A percentile compares a stretch with the other conserved stretches of the same genome.
phyloP scores from a whole-genome alignment of 2,113 vertebrate species.

The Solea solea region DNA sequence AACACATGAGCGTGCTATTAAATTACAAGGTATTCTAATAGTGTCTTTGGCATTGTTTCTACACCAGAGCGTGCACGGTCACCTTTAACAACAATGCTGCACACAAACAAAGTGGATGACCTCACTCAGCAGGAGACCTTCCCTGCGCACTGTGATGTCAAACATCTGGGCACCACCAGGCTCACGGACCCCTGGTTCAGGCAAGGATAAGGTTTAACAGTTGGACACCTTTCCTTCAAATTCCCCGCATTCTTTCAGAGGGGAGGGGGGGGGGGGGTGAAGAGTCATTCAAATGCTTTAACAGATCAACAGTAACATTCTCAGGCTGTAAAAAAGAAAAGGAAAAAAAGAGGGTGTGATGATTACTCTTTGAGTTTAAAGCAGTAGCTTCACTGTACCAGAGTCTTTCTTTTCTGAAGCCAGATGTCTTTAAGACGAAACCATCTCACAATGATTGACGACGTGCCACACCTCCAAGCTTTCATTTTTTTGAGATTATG shows the following conservation, averaged over 20 bases:
- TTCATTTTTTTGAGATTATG: not conserved
- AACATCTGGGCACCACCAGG: constrained; percentile 72
- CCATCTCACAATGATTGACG: not conserved
- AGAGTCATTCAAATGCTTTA: constrained; percentile 47
- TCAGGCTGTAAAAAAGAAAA: not conserved
- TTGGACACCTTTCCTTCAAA: constrained; percentile 62
- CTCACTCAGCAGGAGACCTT: constrained; percentile 32
- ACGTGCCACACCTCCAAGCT: not conserved
- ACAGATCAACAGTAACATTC: constrained; percentile 47
- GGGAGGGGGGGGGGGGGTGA: constrained; percentile 5
- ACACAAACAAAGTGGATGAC: constrained; percentile 36
- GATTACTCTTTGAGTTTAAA: constrained; percentile 27
- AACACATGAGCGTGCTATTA: no score
- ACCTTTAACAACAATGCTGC: not conserved
- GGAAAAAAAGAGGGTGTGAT: constrained; percentile 6
- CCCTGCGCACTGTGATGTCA: constrained; percentile 37
- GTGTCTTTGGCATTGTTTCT: not conserved
- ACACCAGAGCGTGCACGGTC: not conserved
- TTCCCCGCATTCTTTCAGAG: constrained; percentile 64
- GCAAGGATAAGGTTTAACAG: constrained; percentile 67
- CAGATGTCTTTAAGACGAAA: not conserved
- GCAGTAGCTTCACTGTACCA: constrained; percentile 15
- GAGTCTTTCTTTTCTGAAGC: not conserved
- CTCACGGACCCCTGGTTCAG: constrained; percentile 35
- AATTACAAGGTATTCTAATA: no score